Conservation (phyloP, 2,797 vertebrate species). For the Decapterus maruadsi region DNA sequence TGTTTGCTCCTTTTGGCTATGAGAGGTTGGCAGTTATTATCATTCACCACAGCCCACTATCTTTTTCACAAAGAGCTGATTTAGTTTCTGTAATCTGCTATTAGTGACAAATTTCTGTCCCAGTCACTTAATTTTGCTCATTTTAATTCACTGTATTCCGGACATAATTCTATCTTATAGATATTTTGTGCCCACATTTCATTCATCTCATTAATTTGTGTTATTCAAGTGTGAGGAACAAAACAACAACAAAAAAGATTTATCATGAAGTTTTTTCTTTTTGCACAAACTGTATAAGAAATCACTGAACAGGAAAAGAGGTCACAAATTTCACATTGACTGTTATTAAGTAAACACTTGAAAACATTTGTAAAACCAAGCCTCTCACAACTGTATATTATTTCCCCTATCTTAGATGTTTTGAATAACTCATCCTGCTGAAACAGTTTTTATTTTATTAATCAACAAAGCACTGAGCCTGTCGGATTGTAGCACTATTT, state of each 20-base stretch:
- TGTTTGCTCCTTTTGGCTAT: neutral
- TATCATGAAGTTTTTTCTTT: conserved; percentile 6
- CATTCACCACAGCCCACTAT: neutral
- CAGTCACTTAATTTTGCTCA: neutral
- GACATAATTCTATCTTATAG: neutral
- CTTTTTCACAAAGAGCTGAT: neutral
- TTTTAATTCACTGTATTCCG: conserved; percentile 1
- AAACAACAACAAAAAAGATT: neutral
- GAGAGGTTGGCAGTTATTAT: neutral
- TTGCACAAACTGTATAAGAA: neutral
- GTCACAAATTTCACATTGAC: conserved; percentile 7
- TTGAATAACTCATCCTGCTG: conserved; percentile 8
- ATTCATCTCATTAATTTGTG: conserved; percentile 27
- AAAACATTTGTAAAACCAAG: conserved; percentile 21
- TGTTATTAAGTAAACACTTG: conserved; percentile 18
- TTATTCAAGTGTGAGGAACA: conserved; percentile 21
- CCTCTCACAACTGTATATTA: neutral
- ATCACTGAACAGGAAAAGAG: conserved; percentile 4
- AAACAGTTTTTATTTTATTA: conserved; percentile 23
- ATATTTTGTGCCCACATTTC: neutral
- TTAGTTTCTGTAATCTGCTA: neutral
- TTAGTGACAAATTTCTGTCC: neutral
- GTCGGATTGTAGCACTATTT: neutral
- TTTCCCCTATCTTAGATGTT: neutral
- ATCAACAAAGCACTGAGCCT: neutral